Conservation (phyloP, 1,140 invertebrate genomes). For the Holcopasites calliopsidis region DNA sequence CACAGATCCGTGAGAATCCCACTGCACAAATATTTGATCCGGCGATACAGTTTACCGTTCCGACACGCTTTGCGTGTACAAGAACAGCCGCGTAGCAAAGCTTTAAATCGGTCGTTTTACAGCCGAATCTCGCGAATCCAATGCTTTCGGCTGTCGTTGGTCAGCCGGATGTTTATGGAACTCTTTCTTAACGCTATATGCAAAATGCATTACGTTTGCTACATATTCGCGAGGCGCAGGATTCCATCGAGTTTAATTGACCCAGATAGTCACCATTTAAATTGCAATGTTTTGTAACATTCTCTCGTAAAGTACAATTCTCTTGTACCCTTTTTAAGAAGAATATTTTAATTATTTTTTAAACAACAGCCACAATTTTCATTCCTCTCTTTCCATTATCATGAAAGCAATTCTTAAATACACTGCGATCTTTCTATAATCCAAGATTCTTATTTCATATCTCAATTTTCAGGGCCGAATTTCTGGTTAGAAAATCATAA, state of each 20-base stretch:
- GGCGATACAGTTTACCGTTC: neutral
- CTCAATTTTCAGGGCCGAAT: too few species aligned
- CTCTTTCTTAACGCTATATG: neutral
- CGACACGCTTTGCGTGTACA: neutral
- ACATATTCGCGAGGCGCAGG: neutral
- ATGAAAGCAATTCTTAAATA: too few species aligned
- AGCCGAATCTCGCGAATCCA: neutral
- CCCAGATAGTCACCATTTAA: neutral
- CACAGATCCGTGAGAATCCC: neutral
- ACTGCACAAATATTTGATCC: constrained; percentile 22
- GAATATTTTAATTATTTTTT: too few species aligned
- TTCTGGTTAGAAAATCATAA: too few species aligned
- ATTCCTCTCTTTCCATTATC: too few species aligned
- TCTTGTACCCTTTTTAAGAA: too few species aligned
- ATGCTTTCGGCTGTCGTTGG: neutral
- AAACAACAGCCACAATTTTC: too few species aligned
- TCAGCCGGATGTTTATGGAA: neutral
- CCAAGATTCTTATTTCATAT: too few species aligned
- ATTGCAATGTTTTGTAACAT: neutral
- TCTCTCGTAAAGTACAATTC: neutral
- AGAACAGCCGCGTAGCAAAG: neutral
- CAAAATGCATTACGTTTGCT: neutral
- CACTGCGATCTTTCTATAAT: too few species aligned
- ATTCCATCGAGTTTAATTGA: neutral
- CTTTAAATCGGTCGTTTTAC: constrained; percentile 32